Percentiles rank a stretch among this genome's conserved stretches.
phyloP scores from a whole-genome alignment of 2,797 vertebrate species.

The Enteromius treurensis region DNA sequence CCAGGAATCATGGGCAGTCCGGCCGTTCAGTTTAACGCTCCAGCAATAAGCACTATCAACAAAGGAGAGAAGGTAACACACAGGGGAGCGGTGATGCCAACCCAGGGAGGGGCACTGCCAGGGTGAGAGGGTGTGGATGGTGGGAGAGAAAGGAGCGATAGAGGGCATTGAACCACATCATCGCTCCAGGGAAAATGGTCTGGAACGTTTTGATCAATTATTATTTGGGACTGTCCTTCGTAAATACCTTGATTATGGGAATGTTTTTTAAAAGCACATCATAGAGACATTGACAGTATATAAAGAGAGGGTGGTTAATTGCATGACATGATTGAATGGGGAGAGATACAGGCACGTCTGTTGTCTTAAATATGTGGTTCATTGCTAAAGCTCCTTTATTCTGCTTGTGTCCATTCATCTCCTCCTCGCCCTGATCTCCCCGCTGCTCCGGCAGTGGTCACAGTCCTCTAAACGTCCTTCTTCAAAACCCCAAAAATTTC shows the following conservation, averaged over 20 bases:
- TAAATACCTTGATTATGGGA: background rate
- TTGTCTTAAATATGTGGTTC: slow-evolving; percentile 29
- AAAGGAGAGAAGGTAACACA: slow-evolving; percentile 84
- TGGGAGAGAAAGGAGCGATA: slow-evolving; percentile 31
- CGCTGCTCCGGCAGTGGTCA: slow-evolving; percentile 49
- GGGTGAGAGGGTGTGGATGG: slow-evolving; percentile 42
- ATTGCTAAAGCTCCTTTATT: slow-evolving; percentile 43
- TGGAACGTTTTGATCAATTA: background rate
- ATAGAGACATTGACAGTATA: background rate
- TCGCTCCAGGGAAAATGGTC: background rate
- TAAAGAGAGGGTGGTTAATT: background rate
- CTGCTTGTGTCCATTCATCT: slow-evolving; percentile 35
- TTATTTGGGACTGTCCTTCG: background rate
- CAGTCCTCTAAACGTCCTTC: slow-evolving; percentile 51
- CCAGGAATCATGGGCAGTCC: slow-evolving; percentile 77
- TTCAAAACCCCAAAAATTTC: slow-evolving; percentile 20
- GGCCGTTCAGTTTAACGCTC: slow-evolving; percentile 67
- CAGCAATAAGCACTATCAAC: slow-evolving; percentile 78
- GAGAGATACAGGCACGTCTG: background rate
- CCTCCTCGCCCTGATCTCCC: slow-evolving; percentile 49
- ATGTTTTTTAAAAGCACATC: background rate
- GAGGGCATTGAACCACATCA: slow-evolving; percentile 18
- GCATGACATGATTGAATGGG: background rate
- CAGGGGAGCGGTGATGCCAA: slow-evolving; percentile 61
- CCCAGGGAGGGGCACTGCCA: slow-evolving; percentile 46